A percentile compares a stretch with the other conserved stretches of the same genome.
Conservation (phyloP, 1,140 invertebrate species). For the Cotesia glomerata region DNA sequence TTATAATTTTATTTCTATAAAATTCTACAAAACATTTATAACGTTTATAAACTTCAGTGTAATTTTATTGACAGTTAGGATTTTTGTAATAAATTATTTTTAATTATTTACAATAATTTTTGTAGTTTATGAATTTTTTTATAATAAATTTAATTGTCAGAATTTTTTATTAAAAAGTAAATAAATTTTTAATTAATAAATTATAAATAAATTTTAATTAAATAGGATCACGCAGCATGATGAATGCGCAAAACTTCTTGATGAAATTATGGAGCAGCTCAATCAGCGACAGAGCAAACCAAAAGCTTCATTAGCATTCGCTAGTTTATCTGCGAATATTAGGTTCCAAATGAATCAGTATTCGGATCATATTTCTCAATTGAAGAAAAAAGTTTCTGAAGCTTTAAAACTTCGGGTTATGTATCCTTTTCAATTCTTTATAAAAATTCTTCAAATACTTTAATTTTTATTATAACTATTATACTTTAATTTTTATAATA, state of each 20-base stretch:
- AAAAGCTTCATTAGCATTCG: constrained; percentile 64
- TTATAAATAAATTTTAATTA: not conserved
- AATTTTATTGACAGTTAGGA: too few species aligned
- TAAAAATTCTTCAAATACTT: not conserved
- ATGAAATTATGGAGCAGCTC: constrained; percentile 70
- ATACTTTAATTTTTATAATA: too few species aligned
- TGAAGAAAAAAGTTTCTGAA: constrained; percentile 66
- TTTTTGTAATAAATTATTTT: too few species aligned
- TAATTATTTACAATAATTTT: too few species aligned
- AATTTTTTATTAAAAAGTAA: too few species aligned
- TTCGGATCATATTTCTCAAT: constrained; percentile 66
- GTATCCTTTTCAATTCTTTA: constrained; percentile 59
- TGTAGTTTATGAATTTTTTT: too few species aligned
- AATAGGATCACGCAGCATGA: constrained; percentile 71
- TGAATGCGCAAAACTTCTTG: constrained; percentile 69
- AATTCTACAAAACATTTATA: too few species aligned
- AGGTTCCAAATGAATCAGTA: constrained; percentile 70
- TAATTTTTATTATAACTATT: too few species aligned
- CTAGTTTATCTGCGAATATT: constrained; percentile 67
- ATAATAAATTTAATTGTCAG: too few species aligned
- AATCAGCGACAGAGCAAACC: constrained; percentile 64
- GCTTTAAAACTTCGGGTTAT: constrained; percentile 59
- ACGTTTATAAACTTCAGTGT: too few species aligned
- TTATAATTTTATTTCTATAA: too few species aligned
- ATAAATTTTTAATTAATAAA: too few species aligned